phyloP scores from a whole-genome alignment of 2,888 invertebrate genomes.

The Microlaimidae sp. region DNA sequence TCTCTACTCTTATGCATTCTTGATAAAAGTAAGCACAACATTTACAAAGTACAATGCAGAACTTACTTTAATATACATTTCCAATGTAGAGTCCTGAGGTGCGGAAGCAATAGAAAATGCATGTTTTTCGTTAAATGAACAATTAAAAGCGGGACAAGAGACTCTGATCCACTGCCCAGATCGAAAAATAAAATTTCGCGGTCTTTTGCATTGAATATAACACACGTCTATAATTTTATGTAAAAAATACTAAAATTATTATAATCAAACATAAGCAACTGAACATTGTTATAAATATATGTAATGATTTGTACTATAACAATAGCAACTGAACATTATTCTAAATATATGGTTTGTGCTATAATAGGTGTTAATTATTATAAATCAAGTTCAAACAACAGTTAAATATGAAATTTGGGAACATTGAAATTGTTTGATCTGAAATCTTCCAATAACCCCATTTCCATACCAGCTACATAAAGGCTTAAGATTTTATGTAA shows the following conservation, averaged over 20 bases:
- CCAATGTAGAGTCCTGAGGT: conserved; percentile 80
- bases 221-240: conserved; percentile 34
- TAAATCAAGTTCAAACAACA: too few species aligned
- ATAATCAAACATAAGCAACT: too few species aligned
- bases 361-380: too few species aligned
- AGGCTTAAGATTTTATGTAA: too few species aligned
- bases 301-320: neutral
- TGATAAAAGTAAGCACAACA: neutral
- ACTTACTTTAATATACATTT: conserved; percentile 80
- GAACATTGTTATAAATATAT: too few species aligned
- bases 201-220: conserved; percentile 71
- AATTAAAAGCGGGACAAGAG: conserved; percentile 70
- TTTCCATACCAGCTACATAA: too few species aligned
- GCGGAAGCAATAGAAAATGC: conserved; percentile 88
- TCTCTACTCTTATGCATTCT: too few species aligned
- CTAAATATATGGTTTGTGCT: too few species aligned
- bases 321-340: conserved; percentile 6
- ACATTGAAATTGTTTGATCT: too few species aligned
- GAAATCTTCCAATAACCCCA: too few species aligned
- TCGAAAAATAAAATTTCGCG: conserved; percentile 72
- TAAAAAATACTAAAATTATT: neutral
- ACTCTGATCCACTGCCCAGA: conserved; percentile 51
- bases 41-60: neutral
- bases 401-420: too few species aligned
- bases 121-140: conserved; percentile 54